Base-by-base conservation (phyloP, 2,888 invertebrate genomes). In the Limenitis camilla region DNA sequence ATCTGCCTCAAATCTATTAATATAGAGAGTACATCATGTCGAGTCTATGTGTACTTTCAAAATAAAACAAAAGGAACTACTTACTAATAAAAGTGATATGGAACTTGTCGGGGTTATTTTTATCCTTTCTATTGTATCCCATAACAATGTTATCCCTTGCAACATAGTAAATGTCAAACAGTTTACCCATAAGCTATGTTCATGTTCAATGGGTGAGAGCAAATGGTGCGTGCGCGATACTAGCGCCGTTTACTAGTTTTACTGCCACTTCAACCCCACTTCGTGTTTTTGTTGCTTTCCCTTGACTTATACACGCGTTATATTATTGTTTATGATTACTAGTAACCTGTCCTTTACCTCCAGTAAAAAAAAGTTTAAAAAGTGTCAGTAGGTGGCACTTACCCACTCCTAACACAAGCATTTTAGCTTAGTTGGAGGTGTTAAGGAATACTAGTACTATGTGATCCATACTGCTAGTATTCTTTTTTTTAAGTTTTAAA, bases 161-260 rank as follows among this genome's bases (percentile, higher is more conserved):
- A 29, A 45, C 36, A 30, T 10, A 40, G 28, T 11, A 11, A n/a
- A 45, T 36, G 44, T 36, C 36, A 43, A 29, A 44, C 35, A 28
- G 19, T 28, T 44, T 27, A 35, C 35, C 43, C 33, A 35, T 29
- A 42, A 31, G 31, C 6, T 6, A 19, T 29, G 29, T 10, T 11
- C 6, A 36, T 28, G 38, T 38, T 45, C 36, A 38, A 38, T 45
- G 30, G 45, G 36, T 19, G 29, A 45, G 36, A 36, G 45, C 29
- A 29, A 45, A 45, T 45, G 45, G 6, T 29, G 28, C 35, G 44
- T 44, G 11, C 28, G 45, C 45, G 45, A 45, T 45, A 45, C 45
- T 29, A 45, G 36, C 11, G 35, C 35, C 45, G 45, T 45, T 36
- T 9, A 38, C 45, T 36, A 38, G 36, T 45, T 45, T 45, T 45